These are phyloP conservation scores for Ascaphus truei DNA, from an alignment of 2,113 vertebrate species.

Conservation along the genomic window DNA sequence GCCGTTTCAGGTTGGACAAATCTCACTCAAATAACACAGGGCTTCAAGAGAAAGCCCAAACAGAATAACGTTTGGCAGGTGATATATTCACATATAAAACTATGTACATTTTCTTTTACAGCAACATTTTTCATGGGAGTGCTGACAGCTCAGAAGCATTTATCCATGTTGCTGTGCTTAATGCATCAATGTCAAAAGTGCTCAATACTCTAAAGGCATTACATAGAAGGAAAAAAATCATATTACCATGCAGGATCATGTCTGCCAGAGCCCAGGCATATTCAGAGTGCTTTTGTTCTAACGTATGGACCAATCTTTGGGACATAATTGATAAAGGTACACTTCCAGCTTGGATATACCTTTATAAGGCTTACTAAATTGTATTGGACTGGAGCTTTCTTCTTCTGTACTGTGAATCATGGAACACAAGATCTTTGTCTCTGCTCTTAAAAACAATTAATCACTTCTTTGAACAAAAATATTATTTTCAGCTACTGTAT, in stretches of 20 bases:
- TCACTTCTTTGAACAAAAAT: too few relatives aligned
- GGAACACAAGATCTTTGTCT: too few relatives aligned
- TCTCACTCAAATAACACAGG: not conserved
- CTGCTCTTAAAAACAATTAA: too few relatives aligned
- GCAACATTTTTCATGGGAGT: constrained; percentile 28
- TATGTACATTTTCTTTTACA: constrained; percentile 18
- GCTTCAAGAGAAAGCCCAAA: too few relatives aligned
- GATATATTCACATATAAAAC: constrained; percentile 40
- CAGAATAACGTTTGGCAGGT: too few relatives aligned
- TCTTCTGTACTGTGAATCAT: too few relatives aligned
- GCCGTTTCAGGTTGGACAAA: not conserved
- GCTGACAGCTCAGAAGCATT: constrained; percentile 32
- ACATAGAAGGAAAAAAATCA: constrained; percentile 11
- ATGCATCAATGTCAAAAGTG: constrained; percentile 35
- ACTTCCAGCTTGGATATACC: not conserved
- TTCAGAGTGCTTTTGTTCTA: not conserved
- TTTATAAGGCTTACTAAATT: not conserved
- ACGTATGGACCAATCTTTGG: not conserved
- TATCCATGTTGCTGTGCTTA: constrained; percentile 31
- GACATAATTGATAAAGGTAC: not conserved
- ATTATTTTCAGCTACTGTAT: not conserved
- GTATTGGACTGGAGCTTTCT: not conserved
- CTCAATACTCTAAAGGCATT: constrained; percentile 30
- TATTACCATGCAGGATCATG: constrained; percentile 1
- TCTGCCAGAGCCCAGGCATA: not conserved